phyloP scores from a whole-genome alignment of 2,797 vertebrate species.

The Propithecus perrieri region DNA sequence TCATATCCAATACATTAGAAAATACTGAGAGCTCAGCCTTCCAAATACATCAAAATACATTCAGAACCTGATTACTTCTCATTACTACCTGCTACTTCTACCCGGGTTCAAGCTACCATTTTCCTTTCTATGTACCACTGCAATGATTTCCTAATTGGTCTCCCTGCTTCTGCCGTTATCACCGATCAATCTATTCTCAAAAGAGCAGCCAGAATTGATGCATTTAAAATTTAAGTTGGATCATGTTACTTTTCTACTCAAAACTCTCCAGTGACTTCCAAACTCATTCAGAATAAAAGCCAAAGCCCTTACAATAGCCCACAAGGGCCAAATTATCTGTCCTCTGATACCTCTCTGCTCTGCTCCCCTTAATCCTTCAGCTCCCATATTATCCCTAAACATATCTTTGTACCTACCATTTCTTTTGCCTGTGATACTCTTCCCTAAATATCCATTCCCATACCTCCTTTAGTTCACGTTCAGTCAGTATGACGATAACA shows the following conservation, averaged over 20 bases:
- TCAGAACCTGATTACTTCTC: not conserved
- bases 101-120: not conserved
- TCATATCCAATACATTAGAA: not conserved
- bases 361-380: not conserved
- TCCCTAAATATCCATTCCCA: not conserved
- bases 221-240: slow-evolving; percentile 1
- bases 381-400: not conserved
- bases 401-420: not conserved
- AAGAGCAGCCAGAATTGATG: slow-evolving; percentile 8
- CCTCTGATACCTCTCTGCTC: not conserved
- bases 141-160: not conserved
- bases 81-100: not conserved
- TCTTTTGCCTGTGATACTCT: not conserved
- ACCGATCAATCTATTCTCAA: not conserved
- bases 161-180: not conserved
- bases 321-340: not conserved
- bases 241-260: not conserved
- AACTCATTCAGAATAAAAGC: slow-evolving; percentile 4
- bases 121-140: not conserved
- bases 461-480: not conserved
- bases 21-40: not conserved
- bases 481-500: not conserved
- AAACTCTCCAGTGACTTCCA: not conserved
- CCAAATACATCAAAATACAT: not conserved
- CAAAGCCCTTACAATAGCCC: not conserved